A percentile compares a stretch with the other conserved stretches of the same genome.
Evolutionary conservation across 2,888 invertebrate genomes (phyloP).

Genomic region (Eupithecia pulchellata): DNA sequence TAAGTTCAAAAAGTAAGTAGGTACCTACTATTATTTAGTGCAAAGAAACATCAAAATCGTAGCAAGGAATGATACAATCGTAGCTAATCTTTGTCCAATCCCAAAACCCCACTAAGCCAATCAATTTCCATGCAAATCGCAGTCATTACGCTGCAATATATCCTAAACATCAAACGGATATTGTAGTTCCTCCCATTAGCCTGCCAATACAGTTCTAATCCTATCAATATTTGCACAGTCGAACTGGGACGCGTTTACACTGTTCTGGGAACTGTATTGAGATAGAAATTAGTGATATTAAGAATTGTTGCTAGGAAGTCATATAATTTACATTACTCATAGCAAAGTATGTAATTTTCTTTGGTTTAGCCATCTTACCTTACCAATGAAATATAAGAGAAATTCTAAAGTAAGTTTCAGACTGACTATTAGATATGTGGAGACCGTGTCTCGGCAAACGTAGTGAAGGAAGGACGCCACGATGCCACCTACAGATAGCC

Average conservation of each 20-base stretch:
- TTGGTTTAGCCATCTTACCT: no score
- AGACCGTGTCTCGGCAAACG: no score
- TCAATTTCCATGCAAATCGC: slow-evolving; percentile 29
- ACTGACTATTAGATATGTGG: no score
- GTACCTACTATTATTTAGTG: background rate
- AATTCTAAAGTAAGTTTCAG: no score
- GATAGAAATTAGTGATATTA: background rate
- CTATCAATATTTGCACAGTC: slow-evolving; percentile 35
- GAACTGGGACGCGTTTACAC: slow-evolving; percentile 5
- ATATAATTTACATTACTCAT: no score
- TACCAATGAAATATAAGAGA: no score
- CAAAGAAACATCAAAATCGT: background rate
- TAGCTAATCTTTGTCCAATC: background rate
- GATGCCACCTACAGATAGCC: no score
- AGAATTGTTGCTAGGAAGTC: background rate
- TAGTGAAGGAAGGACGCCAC: no score
- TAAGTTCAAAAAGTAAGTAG: no score
- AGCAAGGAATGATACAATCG: background rate
- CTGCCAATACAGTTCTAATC: slow-evolving; percentile 27
- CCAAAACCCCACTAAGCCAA: slow-evolving; percentile 6
- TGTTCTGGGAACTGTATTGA: background rate
- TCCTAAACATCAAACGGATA: slow-evolving; percentile 23
- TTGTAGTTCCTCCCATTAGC: slow-evolving; percentile 27
- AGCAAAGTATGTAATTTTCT: no score
- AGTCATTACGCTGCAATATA: slow-evolving; percentile 28